These are phyloP conservation scores for Tachysurus fulvidraco DNA, from an alignment of 2,113 vertebrate species.

Conservation along the genomic window DNA sequence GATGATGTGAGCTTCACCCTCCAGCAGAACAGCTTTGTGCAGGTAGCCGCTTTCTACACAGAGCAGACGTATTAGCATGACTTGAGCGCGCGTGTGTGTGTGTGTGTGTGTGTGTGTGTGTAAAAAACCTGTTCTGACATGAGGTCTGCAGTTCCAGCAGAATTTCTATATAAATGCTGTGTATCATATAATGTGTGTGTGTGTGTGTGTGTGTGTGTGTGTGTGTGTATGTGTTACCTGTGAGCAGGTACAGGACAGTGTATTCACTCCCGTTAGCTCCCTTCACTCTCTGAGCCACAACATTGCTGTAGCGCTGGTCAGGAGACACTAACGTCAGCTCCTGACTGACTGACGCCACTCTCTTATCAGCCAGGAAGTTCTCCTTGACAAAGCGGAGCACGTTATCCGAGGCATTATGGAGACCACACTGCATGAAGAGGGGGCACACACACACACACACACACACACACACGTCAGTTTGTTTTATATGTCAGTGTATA, in stretches of 20 bases:
- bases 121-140: slow-evolving; percentile 56
- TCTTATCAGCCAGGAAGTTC: slow-evolving; percentile 74
- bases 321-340: slow-evolving; percentile 65
- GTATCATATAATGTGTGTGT: not conserved
- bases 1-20: slow-evolving; percentile 77
- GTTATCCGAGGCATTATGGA: slow-evolving; percentile 74
- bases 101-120: not conserved
- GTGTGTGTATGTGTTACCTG: slow-evolving; percentile 61
- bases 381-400: slow-evolving; percentile 76
- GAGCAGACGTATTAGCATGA: not conserved
- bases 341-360: slow-evolving; percentile 57
- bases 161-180: not conserved
- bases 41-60: slow-evolving; percentile 80
- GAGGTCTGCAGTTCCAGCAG: not conserved
- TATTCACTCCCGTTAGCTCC: slow-evolving; percentile 59
- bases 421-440: slow-evolving; percentile 67
- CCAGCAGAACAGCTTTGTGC: slow-evolving; percentile 85
- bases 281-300: slow-evolving; percentile 67
- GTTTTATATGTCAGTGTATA: too few relatives aligned
- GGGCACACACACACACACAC: not conserved
- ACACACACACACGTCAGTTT: not conserved
- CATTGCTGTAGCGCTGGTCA: slow-evolving; percentile 67
- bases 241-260: slow-evolving; percentile 74
- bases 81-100: not conserved
- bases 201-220: not conserved